These are phyloP conservation scores for Chalcosyrphus nemorum DNA, from an alignment of 2,888 invertebrate genomes.

Conservation along the genomic window DNA sequence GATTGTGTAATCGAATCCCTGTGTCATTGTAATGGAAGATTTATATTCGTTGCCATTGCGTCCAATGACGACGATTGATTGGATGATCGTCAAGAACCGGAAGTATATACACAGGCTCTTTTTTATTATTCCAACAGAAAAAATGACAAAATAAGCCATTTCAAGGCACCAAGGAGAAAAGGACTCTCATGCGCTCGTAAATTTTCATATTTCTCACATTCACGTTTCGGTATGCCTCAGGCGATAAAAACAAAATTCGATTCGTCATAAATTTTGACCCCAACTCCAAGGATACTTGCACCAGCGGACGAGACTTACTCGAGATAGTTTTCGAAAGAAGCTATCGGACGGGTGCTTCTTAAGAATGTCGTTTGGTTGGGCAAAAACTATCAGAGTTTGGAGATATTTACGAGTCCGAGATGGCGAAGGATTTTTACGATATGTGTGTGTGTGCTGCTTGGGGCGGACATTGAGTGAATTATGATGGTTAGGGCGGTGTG, in stretches of 20 bases:
- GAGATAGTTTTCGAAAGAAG: background rate
- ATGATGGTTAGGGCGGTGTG: background rate
- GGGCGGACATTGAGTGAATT: conserved; percentile 3
- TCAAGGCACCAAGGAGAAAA: background rate
- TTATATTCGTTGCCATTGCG: conserved; percentile 10
- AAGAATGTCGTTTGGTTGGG: background rate
- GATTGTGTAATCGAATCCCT: conserved; percentile 14
- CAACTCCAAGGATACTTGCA: background rate
- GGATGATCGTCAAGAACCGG: conserved; percentile 10
- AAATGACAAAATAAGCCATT: conserved; percentile 28
- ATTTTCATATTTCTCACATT: conserved; percentile 14
- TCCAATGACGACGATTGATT: conserved; percentile 34
- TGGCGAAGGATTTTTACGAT: conserved; percentile 7
- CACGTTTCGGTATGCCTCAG: background rate
- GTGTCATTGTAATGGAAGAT: conserved; percentile 19
- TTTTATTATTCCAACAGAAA: conserved; percentile 3
- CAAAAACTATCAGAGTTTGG: background rate
- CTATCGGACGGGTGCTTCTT: background rate
- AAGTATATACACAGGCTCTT: background rate
- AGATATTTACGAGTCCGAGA: conserved; percentile 13
- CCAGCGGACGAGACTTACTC: background rate
- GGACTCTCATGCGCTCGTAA: conserved; percentile 20
- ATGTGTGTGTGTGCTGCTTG: background rate
- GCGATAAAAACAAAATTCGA: conserved; percentile 42
- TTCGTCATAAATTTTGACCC: conserved; percentile 30